Percentiles rank a stretch among this genome's conserved stretches.
These are phyloP conservation scores for Orientallactaga bullata DNA, from an alignment of 2,113 vertebrate species.

Conservation along the genomic window DNA sequence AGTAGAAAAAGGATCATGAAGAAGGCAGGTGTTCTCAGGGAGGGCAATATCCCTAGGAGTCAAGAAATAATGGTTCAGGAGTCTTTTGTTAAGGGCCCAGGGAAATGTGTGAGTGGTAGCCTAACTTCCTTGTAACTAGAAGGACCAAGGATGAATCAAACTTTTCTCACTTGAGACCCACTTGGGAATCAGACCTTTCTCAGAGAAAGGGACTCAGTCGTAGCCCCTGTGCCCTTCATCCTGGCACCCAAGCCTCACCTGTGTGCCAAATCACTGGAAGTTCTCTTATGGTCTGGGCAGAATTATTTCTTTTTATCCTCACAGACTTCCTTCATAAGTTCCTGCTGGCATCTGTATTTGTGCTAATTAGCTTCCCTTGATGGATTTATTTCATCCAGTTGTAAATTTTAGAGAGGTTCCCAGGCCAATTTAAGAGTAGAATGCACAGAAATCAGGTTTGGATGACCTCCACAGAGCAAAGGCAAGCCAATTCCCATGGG, in stretches of 20 bases:
- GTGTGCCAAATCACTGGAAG: constrained; percentile 30
- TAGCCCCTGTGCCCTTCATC: background rate
- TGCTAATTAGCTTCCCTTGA: constrained; percentile 74
- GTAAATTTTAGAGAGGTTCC: constrained; percentile 72
- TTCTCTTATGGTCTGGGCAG: constrained; percentile 53
- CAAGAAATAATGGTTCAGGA: background rate
- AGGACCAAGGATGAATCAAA: background rate
- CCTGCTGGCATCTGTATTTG: constrained; percentile 63
- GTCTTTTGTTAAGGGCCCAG: background rate
- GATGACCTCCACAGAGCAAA: constrained; percentile 66
- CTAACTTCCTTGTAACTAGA: constrained; percentile 29
- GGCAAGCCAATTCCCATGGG: constrained; percentile 52
- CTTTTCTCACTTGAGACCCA: background rate
- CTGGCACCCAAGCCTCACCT: background rate
- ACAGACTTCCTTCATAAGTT: constrained; percentile 58
- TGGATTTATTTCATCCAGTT: constrained; percentile 77
- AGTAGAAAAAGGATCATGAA: background rate
- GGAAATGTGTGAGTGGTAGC: background rate
- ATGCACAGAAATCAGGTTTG: constrained; percentile 69
- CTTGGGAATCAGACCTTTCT: constrained; percentile 38
- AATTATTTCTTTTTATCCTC: constrained; percentile 55
- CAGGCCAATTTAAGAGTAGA: constrained; percentile 74
- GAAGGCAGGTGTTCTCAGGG: background rate
- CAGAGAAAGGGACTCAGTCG: constrained; percentile 9
- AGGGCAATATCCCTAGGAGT: background rate